phyloP scores from a whole-genome alignment of 2,797 vertebrate species.

The Gallinago solitaria region DNA sequence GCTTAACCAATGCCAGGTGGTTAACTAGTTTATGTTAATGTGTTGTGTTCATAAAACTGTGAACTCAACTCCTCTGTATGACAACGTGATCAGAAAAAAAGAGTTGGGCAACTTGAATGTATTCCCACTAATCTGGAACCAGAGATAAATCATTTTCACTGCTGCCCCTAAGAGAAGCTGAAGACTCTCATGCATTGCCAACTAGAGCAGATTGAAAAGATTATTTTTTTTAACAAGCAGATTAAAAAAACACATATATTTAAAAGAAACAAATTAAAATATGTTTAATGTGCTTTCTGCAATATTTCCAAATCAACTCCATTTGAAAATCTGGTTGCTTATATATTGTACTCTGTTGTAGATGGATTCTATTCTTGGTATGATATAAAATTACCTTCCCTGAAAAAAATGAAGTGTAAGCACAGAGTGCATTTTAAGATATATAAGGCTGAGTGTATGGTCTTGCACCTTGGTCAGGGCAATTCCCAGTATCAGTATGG shows the following conservation, averaged over 20 bases:
- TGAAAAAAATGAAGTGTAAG: neutral
- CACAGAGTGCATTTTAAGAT: neutral
- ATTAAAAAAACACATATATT: neutral
- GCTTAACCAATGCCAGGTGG: conserved; percentile 46
- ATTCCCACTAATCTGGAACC: neutral
- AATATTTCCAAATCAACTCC: neutral
- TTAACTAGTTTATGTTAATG: conserved; percentile 42
- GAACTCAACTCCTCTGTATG: neutral
- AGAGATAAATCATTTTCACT: neutral
- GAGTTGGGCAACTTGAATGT: neutral
- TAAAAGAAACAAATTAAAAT: neutral
- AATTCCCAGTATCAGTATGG: neutral
- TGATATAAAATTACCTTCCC: neutral
- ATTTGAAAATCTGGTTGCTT: neutral
- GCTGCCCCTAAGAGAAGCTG: neutral
- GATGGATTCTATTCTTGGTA: neutral
- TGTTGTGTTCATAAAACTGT: neutral
- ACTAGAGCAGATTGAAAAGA: neutral
- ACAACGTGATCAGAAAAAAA: neutral
- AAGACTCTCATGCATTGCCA: neutral
- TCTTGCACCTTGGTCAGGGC: neutral
- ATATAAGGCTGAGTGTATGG: neutral
- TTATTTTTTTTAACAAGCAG: neutral
- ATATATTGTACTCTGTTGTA: neutral
- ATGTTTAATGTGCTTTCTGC: neutral